Evolutionary conservation across 2,113 vertebrate genomes (phyloP), one percentile per base, ranked within the genome.

Genomic region (Erinaceus europaeus): DNA sequence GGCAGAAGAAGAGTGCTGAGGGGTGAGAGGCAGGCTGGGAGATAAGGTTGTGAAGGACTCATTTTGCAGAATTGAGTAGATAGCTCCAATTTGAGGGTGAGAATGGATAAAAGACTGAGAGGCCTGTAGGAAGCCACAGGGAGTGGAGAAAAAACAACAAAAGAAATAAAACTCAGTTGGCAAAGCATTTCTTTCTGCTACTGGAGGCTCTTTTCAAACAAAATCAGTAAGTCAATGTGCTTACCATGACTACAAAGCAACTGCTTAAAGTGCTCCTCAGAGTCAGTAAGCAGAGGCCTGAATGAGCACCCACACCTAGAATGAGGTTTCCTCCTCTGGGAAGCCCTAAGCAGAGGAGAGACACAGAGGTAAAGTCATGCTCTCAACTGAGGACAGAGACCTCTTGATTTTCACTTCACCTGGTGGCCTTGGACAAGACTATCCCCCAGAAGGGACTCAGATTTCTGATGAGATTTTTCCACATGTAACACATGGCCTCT

Each of bases 111-210:
- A 68, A 64, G 69, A 46, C 12, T 74, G 32, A 34, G 27, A 88
- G 18, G 36, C 29, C 69, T 20, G 2, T 17, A 53, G 38, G 34
- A 90, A 89, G 74, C 40, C 64, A 29, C 0, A 0, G 29, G 21
- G 53, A 90, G 65, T 79, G 29, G 32, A 57, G 53, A 74, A 36
- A 85, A 92, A 90, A 25, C 0, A 2, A 78, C 69, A 78, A 65
- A 88, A 80, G 84, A 80, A 90, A 80, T 53, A 86, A 91, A 90
- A 90, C 69, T 79, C 88, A 78, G 59, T 40, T 62, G 92, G 85
- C 61, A 77, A 72, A 92, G 78, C 91, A 89, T 89, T 93, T 89
- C 82, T 64, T 84, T 64, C 78, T 2, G 1, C 34, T 48, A 62
- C 64, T 44, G 9, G 71, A 79, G 71, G 78, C 61, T 71, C 87